A percentile compares a stretch with the other conserved stretches of the same genome.
Evolutionary conservation across 2,113 vertebrate genomes (phyloP).

Genomic region (Phodopus roborovskii): DNA sequence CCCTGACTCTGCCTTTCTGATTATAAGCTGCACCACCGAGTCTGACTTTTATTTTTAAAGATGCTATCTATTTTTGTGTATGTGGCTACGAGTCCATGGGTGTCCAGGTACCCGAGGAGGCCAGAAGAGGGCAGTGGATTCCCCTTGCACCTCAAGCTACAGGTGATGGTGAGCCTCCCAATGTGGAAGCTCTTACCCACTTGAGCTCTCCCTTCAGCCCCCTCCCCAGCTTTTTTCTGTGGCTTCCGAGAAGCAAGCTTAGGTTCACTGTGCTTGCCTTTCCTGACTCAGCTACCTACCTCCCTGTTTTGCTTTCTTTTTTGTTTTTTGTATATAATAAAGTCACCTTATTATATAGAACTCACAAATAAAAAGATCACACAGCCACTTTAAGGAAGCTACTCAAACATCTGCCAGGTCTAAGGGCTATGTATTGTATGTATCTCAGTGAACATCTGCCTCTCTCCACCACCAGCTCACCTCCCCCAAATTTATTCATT

Average conservation of each 20-base stretch:
- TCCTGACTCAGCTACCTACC: neutral
- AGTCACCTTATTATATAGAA: neutral
- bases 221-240: neutral
- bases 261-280: no score
- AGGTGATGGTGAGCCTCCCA: neutral
- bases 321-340: neutral
- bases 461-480: neutral
- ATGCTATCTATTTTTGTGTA: neutral
- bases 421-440: neutral
- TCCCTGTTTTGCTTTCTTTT: neutral
- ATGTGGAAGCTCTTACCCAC: no score
- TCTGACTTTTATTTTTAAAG: no score
- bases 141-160: neutral
- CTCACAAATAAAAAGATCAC: neutral
- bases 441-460: neutral
- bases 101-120: neutral
- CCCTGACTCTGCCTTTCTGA: neutral
- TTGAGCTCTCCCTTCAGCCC: no score
- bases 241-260: neutral
- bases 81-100: neutral
- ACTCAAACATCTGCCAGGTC: neutral
- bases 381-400: no score
- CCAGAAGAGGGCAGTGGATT: neutral
- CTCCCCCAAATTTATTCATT: no score
- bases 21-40: neutral